Percentiles rank a stretch among this genome's conserved stretches.
These are phyloP conservation scores for Proterorhinus semilunaris DNA, from an alignment of 2,113 vertebrate species.

Conservation along the genomic window DNA sequence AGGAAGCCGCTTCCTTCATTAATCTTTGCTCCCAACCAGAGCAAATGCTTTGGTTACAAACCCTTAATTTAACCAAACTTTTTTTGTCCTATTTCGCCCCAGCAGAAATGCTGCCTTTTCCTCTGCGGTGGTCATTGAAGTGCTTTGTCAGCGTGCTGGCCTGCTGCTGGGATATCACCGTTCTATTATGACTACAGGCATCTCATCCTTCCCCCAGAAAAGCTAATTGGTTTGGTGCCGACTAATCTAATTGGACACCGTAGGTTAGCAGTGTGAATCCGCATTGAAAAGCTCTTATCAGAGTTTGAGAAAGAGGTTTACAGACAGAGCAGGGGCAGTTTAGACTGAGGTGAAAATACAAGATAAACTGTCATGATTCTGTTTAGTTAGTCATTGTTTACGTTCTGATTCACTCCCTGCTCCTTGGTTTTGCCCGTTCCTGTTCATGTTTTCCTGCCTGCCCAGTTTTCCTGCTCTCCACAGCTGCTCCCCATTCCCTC, in stretches of 20 bases:
- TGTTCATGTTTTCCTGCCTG: too few relatives aligned
- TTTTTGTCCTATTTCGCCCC: neutral
- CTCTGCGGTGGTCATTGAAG: constrained; percentile 24
- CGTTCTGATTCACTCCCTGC: too few relatives aligned
- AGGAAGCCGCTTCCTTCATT: neutral
- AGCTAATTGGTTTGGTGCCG: constrained; percentile 38
- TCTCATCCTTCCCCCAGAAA: constrained; percentile 21
- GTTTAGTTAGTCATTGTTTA: too few relatives aligned
- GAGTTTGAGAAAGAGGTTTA: constrained; percentile 12
- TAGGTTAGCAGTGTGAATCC: constrained; percentile 46
- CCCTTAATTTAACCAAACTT: constrained; percentile 5
- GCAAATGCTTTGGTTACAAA: neutral
- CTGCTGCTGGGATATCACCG: constrained; percentile 26
- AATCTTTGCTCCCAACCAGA: neutral
- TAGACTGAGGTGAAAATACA: neutral
- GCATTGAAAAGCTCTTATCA: constrained; percentile 24
- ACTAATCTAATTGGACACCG: constrained; percentile 47
- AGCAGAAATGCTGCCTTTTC: constrained; percentile 9
- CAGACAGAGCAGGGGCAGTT: constrained; percentile 10
- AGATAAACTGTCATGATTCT: too few relatives aligned
- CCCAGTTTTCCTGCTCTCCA: too few relatives aligned
- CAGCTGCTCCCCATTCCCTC: too few relatives aligned
- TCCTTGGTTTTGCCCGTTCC: too few relatives aligned
- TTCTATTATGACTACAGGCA: constrained; percentile 13
- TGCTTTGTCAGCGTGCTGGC: constrained; percentile 38